Base-by-base conservation (phyloP, 2,113 vertebrate genomes). In the Callospermophilus lateralis region DNA sequence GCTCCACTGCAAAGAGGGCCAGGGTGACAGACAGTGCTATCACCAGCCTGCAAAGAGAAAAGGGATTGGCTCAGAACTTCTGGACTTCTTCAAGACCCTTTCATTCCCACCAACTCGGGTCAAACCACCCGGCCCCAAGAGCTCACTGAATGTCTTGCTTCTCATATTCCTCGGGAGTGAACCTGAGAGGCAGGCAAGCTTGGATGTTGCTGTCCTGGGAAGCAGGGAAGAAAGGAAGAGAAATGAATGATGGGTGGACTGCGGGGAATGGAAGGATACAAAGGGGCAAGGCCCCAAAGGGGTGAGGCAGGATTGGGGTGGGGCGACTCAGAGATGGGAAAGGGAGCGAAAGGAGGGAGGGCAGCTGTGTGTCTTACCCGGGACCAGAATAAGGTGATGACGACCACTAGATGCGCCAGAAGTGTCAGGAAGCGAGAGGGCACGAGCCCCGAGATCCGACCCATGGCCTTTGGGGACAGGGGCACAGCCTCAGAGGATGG, bases 371-470 rank as follows among this genome's bases (percentile, higher is more conserved):
- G 39, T 84, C 98, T 98, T 98, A 99, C 99, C 98, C 99, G 98
- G 9, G 99, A 99, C 99, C 99, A 99, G 96, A 99, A 99, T 91
- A 99, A 99, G 8, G 99, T 99, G 96, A 99, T 99, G 85, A 99
- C 99, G 34, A 99, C 99, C 90, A 99, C 99, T 45, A 99, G 98
- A 83, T 99, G 99, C 51, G 99, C 99, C 6, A 98, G 97, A 58
- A 99, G 98, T 2, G 99, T 99, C 94, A 99, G 98, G 97, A 99
- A 99, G 32, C 99, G 99, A 0, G 99, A 98, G 16, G 99, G 99
- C 1, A 99, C 98, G 1, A 99, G 98, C 63, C 98, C 99, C 63
- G 93, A 98, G 34, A 99, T 95, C 39, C 96, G 98, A 15, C 98
- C 98, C 99, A 99, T 99, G 34, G 24, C 37, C 74, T 65, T 34